Evolutionary conservation across 2,888 invertebrate genomes (phyloP), one percentile per base, ranked within the genome.

Genomic region (Corythucha ciliata): DNA sequence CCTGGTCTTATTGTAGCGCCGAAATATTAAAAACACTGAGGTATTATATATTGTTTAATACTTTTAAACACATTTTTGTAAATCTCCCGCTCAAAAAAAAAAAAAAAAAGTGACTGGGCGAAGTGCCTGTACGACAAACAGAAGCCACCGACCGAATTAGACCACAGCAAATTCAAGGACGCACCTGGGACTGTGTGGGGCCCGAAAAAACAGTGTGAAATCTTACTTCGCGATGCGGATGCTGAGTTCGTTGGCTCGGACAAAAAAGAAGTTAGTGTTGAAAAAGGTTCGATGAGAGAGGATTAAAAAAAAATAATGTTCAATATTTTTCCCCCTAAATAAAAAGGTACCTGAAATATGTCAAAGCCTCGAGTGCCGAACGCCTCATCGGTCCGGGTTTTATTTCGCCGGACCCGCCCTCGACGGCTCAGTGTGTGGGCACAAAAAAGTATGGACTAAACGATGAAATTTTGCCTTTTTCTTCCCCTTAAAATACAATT

Each of bases 341-440:
- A n/a, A n/a, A n/a, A 21, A 46, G 34, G 57, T 58, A 2, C 56
- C 68, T 65, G 63, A 70, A 25, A 72, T 77, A 55, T 86, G 85
- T 65, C 72, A 74, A 52, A 80, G 79, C 66, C 70, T 85, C 42
- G 76, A 79, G 58, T 86, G 85, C 63, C 75, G 78, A 62, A 78
- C 80, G 16, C 83, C 84, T 26, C 79, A 81, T 63, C 74, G 81
- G 44, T 76, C 77, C 53, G 84, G 83, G 10, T 81, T 76, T 68
- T 85, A 82, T 66, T 79, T 78, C 64, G 80, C 85, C 1, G 86
- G 86, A 0, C 87, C 87, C 0, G 87, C 87, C n/a, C 68, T 88
- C 25, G 84, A 86, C 55, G 87, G 87, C 37, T 87, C 86, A 0
- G 67, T 74, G 18, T 88, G 87, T 64, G 83, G 81, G 8, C 65